Conservation (phyloP, 2,797 vertebrate species). For the Myiotriccus ornatus region DNA sequence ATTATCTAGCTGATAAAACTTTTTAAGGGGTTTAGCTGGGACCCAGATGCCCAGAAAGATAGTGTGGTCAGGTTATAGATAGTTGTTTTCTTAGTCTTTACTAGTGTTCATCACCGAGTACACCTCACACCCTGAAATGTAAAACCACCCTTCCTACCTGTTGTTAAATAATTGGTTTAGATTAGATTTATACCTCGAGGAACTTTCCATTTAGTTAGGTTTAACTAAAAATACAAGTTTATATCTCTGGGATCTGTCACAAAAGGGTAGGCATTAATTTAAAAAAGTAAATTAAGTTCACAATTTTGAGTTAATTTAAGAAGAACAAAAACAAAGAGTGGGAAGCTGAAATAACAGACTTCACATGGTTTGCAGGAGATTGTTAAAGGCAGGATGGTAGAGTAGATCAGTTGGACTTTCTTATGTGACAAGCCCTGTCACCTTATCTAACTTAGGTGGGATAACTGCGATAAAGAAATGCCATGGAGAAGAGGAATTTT, state of each 20-base stretch:
- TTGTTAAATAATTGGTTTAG: not conserved
- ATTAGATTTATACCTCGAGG: not conserved
- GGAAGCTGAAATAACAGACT: not conserved
- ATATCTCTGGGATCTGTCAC: not conserved
- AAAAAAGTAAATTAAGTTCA: not conserved
- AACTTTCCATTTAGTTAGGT: not conserved
- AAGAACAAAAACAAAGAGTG: not conserved
- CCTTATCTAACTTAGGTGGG: not conserved
- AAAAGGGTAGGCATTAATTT: not conserved
- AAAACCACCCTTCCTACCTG: not conserved
- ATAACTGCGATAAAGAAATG: not conserved
- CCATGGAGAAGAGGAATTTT: not conserved
- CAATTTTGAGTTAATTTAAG: not conserved
- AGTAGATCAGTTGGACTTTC: not conserved
- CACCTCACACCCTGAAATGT: not conserved
- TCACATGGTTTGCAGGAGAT: not conserved
- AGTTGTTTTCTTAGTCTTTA: not conserved
- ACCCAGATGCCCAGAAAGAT: not conserved
- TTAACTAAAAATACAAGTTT: not conserved
- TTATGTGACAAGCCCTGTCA: not conserved
- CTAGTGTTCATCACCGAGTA: not conserved
- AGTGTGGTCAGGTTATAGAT: not conserved
- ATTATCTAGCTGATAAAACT: not conserved
- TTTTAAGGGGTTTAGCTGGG: not conserved
- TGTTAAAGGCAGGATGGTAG: not conserved